These are phyloP conservation scores for Dasysyrphus tricinctus DNA, from an alignment of 2,888 invertebrate species.

Conservation along the genomic window DNA sequence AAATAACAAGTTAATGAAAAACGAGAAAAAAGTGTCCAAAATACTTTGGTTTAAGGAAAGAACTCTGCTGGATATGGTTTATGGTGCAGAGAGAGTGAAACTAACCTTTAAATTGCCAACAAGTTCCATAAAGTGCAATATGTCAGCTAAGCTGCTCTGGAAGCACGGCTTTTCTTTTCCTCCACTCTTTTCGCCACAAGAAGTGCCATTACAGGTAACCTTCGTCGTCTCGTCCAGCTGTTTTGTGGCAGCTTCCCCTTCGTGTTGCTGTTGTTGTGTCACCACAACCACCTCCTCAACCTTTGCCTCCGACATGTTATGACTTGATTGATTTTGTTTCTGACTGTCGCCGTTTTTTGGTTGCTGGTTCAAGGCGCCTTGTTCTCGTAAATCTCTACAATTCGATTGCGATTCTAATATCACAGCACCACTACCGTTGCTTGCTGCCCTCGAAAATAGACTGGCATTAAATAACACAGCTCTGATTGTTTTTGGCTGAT, in stretches of 20 bases:
- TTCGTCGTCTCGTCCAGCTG: slow-evolving; percentile 18
- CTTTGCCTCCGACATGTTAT: slow-evolving; percentile 15
- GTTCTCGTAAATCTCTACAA: slow-evolving; percentile 57
- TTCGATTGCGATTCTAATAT: slow-evolving; percentile 26
- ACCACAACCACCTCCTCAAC: not conserved
- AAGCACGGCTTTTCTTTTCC: slow-evolving; percentile 79
- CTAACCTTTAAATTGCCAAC: slow-evolving; percentile 89
- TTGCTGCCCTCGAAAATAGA: slow-evolving; percentile 68
- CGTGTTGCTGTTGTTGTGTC: slow-evolving; percentile 1
- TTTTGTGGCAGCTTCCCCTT: slow-evolving; percentile 26
- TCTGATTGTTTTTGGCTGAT: slow-evolving; percentile 72
- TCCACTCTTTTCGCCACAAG: slow-evolving; percentile 43
- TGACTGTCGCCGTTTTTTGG: slow-evolving; percentile 22
- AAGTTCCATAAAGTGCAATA: slow-evolving; percentile 87
- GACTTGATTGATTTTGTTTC: slow-evolving; percentile 28
- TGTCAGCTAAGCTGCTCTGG: slow-evolving; percentile 80
- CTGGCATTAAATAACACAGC: slow-evolving; percentile 74
- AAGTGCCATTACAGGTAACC: slow-evolving; percentile 52
- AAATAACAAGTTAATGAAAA: slow-evolving; percentile 63
- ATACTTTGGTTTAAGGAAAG: not conserved
- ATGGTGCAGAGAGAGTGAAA: slow-evolving; percentile 17
- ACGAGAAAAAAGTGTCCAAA: slow-evolving; percentile 6
- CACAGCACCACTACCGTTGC: slow-evolving; percentile 45
- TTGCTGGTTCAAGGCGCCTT: slow-evolving; percentile 32
- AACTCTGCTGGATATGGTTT: not conserved